phyloP scores from a whole-genome alignment of 2,888 invertebrate species.

The Gisinianus flammeolus region DNA sequence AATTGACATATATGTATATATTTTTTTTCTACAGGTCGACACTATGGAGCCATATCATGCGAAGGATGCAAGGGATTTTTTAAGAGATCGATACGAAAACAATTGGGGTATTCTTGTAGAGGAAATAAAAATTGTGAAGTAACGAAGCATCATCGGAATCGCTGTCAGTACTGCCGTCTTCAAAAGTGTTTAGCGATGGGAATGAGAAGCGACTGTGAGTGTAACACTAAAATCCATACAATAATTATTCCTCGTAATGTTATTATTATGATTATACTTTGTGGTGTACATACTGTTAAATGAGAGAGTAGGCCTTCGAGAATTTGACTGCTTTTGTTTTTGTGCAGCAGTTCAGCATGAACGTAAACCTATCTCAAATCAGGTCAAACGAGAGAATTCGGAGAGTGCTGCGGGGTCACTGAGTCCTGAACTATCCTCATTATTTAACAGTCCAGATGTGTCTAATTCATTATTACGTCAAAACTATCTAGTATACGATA shows the following conservation, averaged over 20 bases:
- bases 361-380: slow-evolving; percentile 56
- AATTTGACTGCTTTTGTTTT: slow-evolving; percentile 47
- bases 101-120: slow-evolving; percentile 94
- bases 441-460: slow-evolving; percentile 47
- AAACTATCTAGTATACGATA: slow-evolving; percentile 51
- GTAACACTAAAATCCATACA: no score
- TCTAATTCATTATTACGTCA: slow-evolving; percentile 45
- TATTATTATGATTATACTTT: slow-evolving; percentile 40
- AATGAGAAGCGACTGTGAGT: slow-evolving; percentile 99
- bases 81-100: slow-evolving; percentile 95
- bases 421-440: slow-evolving; percentile 50
- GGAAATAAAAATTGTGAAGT: slow-evolving; percentile 97
- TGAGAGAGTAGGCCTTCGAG: slow-evolving; percentile 1
- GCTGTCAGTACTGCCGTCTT: slow-evolving; percentile 97
- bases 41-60: slow-evolving; percentile 89
- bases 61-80: slow-evolving; percentile 99
- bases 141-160: slow-evolving; percentile 96
- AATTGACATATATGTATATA: neutral
- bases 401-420: slow-evolving; percentile 52
- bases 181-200: slow-evolving; percentile 98
- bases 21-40: slow-evolving; percentile 69
- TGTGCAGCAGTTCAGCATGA: slow-evolving; percentile 59
- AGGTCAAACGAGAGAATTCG: slow-evolving; percentile 48
- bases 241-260: no score
- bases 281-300: neutral